A percentile compares a stretch with the other conserved stretches of the same genome.
phyloP scores from a whole-genome alignment of 2,113 vertebrate species.

The Saiga tatarica region DNA sequence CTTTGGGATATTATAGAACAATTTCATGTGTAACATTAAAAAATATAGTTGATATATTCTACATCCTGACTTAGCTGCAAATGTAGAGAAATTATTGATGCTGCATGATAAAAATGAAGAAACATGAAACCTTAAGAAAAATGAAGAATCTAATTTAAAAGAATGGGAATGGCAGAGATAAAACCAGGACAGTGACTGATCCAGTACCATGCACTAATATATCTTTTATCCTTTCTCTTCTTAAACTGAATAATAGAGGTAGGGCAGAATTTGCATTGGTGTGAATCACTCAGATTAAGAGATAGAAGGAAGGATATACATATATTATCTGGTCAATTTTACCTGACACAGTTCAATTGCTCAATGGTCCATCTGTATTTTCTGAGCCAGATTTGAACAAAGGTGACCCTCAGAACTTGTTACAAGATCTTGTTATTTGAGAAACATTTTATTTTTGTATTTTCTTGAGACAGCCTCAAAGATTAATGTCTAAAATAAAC shows the following conservation, averaged over 20 bases:
- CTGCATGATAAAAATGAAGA: constrained; percentile 57
- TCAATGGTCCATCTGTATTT: constrained; percentile 23
- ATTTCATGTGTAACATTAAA: constrained; percentile 66
- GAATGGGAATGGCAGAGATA: constrained; percentile 59
- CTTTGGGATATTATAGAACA: constrained; percentile 57
- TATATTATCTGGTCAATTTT: constrained; percentile 65
- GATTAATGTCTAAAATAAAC: constrained; percentile 80
- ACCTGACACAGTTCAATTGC: constrained; percentile 61
- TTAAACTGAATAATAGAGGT: constrained; percentile 69
- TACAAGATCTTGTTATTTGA: constrained; percentile 73
- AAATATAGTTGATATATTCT: constrained; percentile 52
- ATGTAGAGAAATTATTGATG: constrained; percentile 56
- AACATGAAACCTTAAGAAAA: constrained; percentile 60
- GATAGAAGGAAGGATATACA: constrained; percentile 54
- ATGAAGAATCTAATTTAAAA: constrained; percentile 64
- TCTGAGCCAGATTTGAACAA: constrained; percentile 40
- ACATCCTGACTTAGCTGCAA: constrained; percentile 30
- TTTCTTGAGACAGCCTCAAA: constrained; percentile 72
- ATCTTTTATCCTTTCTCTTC: constrained; percentile 62
- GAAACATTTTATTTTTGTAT: constrained; percentile 73
- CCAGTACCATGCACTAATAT: constrained; percentile 49
- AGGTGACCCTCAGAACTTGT: constrained; percentile 66
- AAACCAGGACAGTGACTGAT: constrained; percentile 68
- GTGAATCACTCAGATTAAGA: constrained; percentile 64
- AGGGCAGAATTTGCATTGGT: constrained; percentile 72